phyloP scores from a whole-genome alignment of 2,888 invertebrate species.

The Brenthis ino region DNA sequence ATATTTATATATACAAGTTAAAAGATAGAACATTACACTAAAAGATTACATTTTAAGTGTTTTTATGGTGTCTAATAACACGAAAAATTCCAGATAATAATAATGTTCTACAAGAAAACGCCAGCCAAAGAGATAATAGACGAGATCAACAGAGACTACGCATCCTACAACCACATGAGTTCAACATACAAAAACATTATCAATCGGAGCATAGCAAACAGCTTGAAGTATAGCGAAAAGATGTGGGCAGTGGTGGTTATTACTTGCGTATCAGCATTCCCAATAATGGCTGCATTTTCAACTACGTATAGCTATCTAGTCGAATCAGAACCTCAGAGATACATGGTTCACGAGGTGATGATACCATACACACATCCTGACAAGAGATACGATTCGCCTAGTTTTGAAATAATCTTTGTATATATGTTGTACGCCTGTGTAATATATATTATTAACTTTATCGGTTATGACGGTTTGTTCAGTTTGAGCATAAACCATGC shows the following conservation, averaged over 20 bases:
- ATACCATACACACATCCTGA: conserved; percentile 49
- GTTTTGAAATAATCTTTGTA: conserved; percentile 53
- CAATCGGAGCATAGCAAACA: conserved; percentile 41
- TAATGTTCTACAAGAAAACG: conserved; percentile 46
- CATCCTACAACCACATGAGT: conserved; percentile 43
- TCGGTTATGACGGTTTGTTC: conserved; percentile 61
- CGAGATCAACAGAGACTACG: conserved; percentile 55
- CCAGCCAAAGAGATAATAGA: conserved; percentile 46
- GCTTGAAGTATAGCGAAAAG: conserved; percentile 50
- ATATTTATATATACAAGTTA: too few species aligned
- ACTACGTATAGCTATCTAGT: conserved; percentile 50
- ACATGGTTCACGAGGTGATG: conserved; percentile 61
- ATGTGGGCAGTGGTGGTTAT: conserved; percentile 50
- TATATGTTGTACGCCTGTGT: conserved; percentile 49
- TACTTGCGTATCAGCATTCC: conserved; percentile 49
- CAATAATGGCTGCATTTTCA: conserved; percentile 47
- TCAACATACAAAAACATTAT: conserved; percentile 43
- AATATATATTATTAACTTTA: conserved; percentile 51
- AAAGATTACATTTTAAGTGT: neutral
- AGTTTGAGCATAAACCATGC: conserved; percentile 59
- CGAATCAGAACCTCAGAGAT: conserved; percentile 45
- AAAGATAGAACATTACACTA: neutral
- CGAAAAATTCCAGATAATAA: conserved; percentile 48
- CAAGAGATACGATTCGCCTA: conserved; percentile 51
- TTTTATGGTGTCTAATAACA: conserved; percentile 48